phyloP scores from a whole-genome alignment of 2,888 invertebrate species.

The Cheilosia grossa region DNA sequence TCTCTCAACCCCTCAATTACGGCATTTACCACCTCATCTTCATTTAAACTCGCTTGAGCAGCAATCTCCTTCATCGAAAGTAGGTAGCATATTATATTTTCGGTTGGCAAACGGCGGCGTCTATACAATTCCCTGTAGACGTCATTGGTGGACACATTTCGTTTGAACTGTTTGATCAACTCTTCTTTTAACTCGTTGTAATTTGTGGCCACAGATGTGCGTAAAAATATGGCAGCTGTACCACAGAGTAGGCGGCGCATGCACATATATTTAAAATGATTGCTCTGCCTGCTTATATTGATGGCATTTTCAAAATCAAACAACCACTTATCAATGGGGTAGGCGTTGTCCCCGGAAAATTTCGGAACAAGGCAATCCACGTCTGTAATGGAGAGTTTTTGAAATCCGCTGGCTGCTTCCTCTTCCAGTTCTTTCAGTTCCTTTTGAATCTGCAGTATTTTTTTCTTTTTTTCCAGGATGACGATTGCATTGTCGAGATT shows the following conservation, averaged over 20 bases:
- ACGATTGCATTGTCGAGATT: no score
- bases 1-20: conserved; percentile 11
- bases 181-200: not conserved
- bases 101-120: conserved; percentile 5
- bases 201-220: conserved; percentile 1
- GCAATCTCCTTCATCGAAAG: conserved; percentile 24
- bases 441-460: no score
- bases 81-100: conserved; percentile 13
- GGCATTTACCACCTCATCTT: conserved; percentile 4
- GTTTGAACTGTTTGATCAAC: conserved; percentile 19
- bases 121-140: conserved; percentile 30
- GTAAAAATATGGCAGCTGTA: not conserved
- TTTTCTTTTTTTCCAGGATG: no score
- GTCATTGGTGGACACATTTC: conserved; percentile 34
- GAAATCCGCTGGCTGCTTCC: no score
- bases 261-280: not conserved
- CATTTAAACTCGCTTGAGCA: conserved; percentile 14
- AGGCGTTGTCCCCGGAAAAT: conserved; percentile 23
- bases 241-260: not conserved
- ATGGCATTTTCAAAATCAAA: conserved; percentile 16
- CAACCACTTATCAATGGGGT: conserved; percentile 23
- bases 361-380: conserved; percentile 20
- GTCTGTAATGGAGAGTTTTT: not conserved
- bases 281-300: not conserved
- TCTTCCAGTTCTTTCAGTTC: no score